Evolutionary conservation across 1,140 invertebrate genomes (phyloP), one percentile per base, ranked within the genome.

Genomic region (Pseudobourletiella spinata): DNA sequence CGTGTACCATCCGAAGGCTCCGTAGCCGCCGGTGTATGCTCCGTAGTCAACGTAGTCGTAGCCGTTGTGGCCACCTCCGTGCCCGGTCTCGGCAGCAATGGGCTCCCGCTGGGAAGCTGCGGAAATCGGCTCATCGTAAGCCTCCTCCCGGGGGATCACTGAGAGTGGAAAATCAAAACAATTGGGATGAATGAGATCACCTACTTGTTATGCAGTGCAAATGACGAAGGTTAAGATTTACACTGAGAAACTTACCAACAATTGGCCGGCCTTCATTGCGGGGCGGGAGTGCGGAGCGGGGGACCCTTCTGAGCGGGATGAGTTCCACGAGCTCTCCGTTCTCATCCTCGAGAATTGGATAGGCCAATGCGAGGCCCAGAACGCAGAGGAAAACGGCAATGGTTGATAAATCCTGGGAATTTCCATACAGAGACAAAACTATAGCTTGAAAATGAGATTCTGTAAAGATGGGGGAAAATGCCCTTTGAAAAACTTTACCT

Each of bases 41-140:
- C 73, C 73, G 59, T 73, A 73, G 58, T 73, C 73, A 16, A 72
- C 73, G 44, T 72, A 67, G 44, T 73, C 70, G 24, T 65, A 67
- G 32, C 44, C 55, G 20, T 59, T 50, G 14, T 51, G 44, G 26
- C 35, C 46, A 29, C 63, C 60, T 24, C 64, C 60, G 26, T 63
- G 29, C 14, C 59, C 59, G 15, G 64, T 61, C 20, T 58, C 64
- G 8, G 59, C 44, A 20, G 64, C 44, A 15, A 65, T 50, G 28
- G 59, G 64, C 20, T 65, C 64, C 42, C 54, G 58, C 2, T 29
- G 26, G 18, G 64, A 58, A n/a, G 42, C 22, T 15, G 59, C 30
- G 25, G 56, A 22, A 22, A 58, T 52, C 18, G 55, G 43, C 16
- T 50, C 57, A 28, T 62, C 51, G 18, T 26, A 14, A 16, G n/a